Evolutionary conservation across 2,113 vertebrate species (phyloP), one percentile per base, ranked within the genome.

Genomic region (Bujurquina vittata): DNA sequence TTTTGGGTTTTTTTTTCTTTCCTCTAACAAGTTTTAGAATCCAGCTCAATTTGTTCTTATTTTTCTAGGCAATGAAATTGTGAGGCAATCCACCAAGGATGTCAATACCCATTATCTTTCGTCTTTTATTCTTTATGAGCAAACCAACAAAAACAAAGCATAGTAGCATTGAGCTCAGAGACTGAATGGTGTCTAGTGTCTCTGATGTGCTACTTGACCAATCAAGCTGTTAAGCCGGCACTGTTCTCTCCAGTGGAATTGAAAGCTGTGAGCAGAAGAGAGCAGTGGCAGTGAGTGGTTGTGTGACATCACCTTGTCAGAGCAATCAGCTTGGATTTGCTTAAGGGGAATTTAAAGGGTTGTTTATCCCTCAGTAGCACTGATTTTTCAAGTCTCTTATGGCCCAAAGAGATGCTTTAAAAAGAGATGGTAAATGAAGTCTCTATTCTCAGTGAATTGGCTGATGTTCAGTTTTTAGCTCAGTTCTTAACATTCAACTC

Each of bases 291-390:
- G 75, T 77, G 75, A 84, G 80, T 69, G 75, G 62, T 40, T 84
- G 74, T 52, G 78, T 80, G 69, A 87, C 83, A 90, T 80, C 67
- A 88, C 78, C 81, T 90, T 91, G 83, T 90, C 91, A 92, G 83
- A 82, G 80, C 61, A 80, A 80, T 87, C 83, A 78, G 84, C 18
- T 83, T 52, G 80, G 79, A 89, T 89, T 88, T 86, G 84, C 78
- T 73, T 84, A 72, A 77, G 54, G 62, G 61, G 56, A 92, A 80
- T 89, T 88, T 83, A 87, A 77, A 76, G 65, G 74, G 40, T 55
- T 59, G 62, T 67, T 81, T 69, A 79, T 80, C 55, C 79, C 31
- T 5, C 10, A 69, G 52, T 52, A 85, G 79, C 67, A 80, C n/a
- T 49, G 65, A 79, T 43, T 77, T 26, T 77, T 17, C 43, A 81